Evolutionary conservation across 2,797 vertebrate genomes (phyloP), one percentile per base, ranked within the genome.

Genomic region (Pempheris klunzingeri): DNA sequence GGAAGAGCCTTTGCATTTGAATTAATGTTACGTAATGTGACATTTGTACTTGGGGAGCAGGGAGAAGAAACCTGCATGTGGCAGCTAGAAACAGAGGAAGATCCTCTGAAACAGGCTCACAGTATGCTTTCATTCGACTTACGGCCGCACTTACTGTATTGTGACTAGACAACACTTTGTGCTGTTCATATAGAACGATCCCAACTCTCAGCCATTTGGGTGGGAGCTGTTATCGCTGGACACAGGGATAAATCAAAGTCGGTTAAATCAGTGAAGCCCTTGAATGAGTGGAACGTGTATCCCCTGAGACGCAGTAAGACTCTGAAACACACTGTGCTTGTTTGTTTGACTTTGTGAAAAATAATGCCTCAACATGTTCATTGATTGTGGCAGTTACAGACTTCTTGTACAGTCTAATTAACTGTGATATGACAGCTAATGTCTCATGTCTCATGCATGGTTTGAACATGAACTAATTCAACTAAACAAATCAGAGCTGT

Each of bases 21-120:
- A 62, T 57, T 38, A 67, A 53, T 47, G 32, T 81, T 86, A 80
- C 18, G 12, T 61, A 74, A 88, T 68, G 30, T 78, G 80, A 75
- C 66, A 78, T 84, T 87, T 84, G 61, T 61, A 52, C 77, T 63
- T 54, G 30, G 20, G 64, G 60, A 67, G 49, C 24, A 52, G 47
- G 60, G 22, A 77, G 58, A 5, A 64, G 49, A 50, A 74, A 74
- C 57, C 28, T 60, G 68, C 71, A 71, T 30, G 57, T 55, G 74
- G 59, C 38, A 53, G 49, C 44, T 26, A 13, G 61, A 66, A 66
- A 65, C 22, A 54, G n/a, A 54, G 50, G 43, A 36, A 14, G 2
- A n/a, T 36, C 12, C 15, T 47, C 57, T 11, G 7, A 59, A 55
- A 63, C 9, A 8, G 34, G 7, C 39, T 41, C 22, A 49, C 15